A percentile compares a stretch with the other conserved stretches of the same genome.
These are phyloP conservation scores for Aricia agestis DNA, from an alignment of 1,140 invertebrate genomes.

Conservation along the genomic window DNA sequence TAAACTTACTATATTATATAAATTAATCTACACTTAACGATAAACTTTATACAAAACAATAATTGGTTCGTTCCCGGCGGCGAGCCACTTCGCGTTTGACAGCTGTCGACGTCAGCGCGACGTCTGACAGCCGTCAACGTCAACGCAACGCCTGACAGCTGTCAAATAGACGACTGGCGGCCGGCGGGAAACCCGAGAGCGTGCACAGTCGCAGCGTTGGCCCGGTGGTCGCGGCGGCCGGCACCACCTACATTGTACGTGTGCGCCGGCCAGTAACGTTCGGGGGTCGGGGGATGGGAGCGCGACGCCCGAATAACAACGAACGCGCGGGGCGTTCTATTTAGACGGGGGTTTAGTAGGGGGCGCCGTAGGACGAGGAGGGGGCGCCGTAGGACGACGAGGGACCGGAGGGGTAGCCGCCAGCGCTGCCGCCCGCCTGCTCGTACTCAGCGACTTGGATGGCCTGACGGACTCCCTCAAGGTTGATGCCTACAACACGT, in stretches of 20 bases:
- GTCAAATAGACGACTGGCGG: slow-evolving; percentile 49
- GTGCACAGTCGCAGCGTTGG: slow-evolving; percentile 72
- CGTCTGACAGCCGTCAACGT: slow-evolving; percentile 36
- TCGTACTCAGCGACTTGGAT: slow-evolving; percentile 86
- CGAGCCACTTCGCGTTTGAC: slow-evolving; percentile 54
- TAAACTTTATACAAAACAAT: slow-evolving; percentile 70
- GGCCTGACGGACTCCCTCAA: slow-evolving; percentile 85
- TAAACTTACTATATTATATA: slow-evolving; percentile 57
- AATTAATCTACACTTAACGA: slow-evolving; percentile 67
- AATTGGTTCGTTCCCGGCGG: slow-evolving; percentile 54
- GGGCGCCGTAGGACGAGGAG: slow-evolving; percentile 79
- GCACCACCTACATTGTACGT: slow-evolving; percentile 71
- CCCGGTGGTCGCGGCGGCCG: slow-evolving; percentile 47
- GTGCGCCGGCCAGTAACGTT: slow-evolving; percentile 51
- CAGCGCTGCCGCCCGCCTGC: slow-evolving; percentile 63
- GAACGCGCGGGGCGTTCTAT: slow-evolving; percentile 37
- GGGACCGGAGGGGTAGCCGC: slow-evolving; percentile 78
- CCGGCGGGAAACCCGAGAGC: slow-evolving; percentile 61
- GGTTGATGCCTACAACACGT: slow-evolving; percentile 84
- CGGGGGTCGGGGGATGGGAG: slow-evolving; percentile 40
- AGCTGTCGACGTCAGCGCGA: slow-evolving; percentile 14
- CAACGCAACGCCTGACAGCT: slow-evolving; percentile 34
- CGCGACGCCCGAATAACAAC: slow-evolving; percentile 47
- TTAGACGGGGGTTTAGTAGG: slow-evolving; percentile 60
- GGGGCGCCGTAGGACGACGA: slow-evolving; percentile 75